Conservation (phyloP, 2,888 invertebrate species). For the Physocephala rufipes region DNA sequence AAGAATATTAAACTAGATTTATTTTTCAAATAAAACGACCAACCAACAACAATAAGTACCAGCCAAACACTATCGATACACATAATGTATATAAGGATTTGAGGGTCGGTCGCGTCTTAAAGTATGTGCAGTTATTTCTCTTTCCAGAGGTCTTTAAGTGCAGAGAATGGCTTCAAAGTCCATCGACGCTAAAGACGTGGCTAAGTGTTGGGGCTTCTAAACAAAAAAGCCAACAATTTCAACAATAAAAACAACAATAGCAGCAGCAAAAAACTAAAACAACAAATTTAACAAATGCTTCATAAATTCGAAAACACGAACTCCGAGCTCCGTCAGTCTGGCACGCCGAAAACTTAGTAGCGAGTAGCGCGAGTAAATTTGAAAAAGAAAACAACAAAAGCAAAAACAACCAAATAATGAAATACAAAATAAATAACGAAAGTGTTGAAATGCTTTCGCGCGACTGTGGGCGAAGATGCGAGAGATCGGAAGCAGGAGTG, state of each 20-base stretch:
- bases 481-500: no score
- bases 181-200: not conserved
- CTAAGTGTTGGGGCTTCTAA: not conserved
- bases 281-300: slow-evolving; percentile 24
- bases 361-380: no score
- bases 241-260: slow-evolving; percentile 22
- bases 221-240: not conserved
- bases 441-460: not conserved
- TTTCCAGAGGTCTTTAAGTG: no score
- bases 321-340: not conserved
- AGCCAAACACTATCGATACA: no score
- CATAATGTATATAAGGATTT: no score
- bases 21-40: no score
- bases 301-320: slow-evolving; percentile 30
- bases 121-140: not conserved
- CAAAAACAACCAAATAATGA: not conserved
- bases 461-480: not conserved
- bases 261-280: slow-evolving; percentile 1
- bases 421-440: slow-evolving; percentile 15
- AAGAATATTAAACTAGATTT: no score
- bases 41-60: no score
- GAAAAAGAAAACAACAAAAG: no score
- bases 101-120: no score
- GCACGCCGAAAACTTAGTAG: not conserved
- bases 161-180: not conserved